These are phyloP conservation scores for Orycteropus afer DNA, from an alignment of 2,113 vertebrate genomes.

Conservation along the genomic window DNA sequence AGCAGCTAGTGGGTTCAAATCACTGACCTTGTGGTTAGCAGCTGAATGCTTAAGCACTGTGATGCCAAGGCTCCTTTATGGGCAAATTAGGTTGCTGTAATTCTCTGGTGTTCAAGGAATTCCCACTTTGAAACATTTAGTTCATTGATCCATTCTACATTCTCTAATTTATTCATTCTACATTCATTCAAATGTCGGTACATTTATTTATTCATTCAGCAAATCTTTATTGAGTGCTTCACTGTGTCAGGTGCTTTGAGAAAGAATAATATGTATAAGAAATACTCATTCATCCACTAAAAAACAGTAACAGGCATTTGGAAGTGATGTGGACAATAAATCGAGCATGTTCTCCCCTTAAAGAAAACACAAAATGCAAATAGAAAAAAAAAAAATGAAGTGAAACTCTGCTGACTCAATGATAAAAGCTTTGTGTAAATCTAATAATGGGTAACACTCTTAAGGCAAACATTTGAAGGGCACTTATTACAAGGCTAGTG, in stretches of 20 bases:
- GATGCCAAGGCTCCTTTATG: background rate
- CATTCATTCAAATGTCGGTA: conserved; percentile 24
- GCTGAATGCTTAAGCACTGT: background rate
- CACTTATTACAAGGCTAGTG: conserved; percentile 2
- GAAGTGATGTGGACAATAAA: background rate
- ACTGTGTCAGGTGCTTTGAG: background rate
- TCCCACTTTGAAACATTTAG: conserved; percentile 28
- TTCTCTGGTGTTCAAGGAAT: conserved; percentile 3
- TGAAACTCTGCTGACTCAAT: conserved; percentile 19
- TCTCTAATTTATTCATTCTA: background rate
- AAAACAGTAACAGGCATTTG: conserved; percentile 42
- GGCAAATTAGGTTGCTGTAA: background rate
- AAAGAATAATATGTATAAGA: conserved; percentile 31
- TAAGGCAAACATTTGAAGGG: conserved; percentile 25
- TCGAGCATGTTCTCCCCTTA: conserved; percentile 19
- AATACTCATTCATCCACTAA: conserved; percentile 37
- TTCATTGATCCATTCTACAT: background rate
- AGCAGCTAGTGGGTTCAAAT: background rate
- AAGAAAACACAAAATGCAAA: conserved; percentile 41
- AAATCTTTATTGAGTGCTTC: conserved; percentile 22
- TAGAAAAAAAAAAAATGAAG: background rate
- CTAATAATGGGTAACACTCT: background rate
- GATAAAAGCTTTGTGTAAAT: conserved; percentile 21
- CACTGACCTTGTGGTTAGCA: background rate
- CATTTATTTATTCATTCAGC: conserved; percentile 45